Conservation (phyloP, 2,888 invertebrate species). For the Drosophila engyochracea region DNA sequence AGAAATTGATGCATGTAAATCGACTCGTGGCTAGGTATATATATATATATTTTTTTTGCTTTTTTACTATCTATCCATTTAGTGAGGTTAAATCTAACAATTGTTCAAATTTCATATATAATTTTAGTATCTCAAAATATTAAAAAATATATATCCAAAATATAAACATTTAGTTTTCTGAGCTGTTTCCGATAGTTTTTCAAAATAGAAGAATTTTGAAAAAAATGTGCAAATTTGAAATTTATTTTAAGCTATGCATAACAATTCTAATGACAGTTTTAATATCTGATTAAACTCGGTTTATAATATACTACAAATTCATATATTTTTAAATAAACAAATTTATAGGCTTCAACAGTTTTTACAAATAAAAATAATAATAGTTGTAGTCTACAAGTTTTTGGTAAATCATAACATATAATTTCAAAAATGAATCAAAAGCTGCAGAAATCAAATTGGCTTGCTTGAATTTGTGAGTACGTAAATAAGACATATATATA, state of each 20-base stretch:
- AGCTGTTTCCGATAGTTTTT: not conserved
- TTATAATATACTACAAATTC: not conserved
- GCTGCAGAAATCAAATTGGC: no score
- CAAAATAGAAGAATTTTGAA: not conserved
- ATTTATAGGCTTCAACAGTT: not conserved
- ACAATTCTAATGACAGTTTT: not conserved
- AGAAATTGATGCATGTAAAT: constrained; percentile 33
- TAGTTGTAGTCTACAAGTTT: not conserved
- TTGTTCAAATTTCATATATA: not conserved
- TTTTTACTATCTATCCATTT: not conserved
- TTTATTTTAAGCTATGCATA: not conserved
- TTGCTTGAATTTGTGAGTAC: not conserved
- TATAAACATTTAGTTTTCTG: no score
- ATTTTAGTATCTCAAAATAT: not conserved
- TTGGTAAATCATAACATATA: not conserved
- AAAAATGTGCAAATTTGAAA: not conserved
- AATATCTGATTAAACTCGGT: not conserved
- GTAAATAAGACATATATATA: not conserved
- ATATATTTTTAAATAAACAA: not conserved
- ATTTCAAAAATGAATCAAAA: not conserved
- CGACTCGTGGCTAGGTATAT: constrained; percentile 8
- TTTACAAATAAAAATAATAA: not conserved
- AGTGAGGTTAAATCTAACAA: constrained; percentile 5
- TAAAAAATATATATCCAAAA: not conserved
- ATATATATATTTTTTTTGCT: not conserved